Evolutionary conservation across 2,113 vertebrate species (phyloP).

Genomic region (Scomber scombrus): DNA sequence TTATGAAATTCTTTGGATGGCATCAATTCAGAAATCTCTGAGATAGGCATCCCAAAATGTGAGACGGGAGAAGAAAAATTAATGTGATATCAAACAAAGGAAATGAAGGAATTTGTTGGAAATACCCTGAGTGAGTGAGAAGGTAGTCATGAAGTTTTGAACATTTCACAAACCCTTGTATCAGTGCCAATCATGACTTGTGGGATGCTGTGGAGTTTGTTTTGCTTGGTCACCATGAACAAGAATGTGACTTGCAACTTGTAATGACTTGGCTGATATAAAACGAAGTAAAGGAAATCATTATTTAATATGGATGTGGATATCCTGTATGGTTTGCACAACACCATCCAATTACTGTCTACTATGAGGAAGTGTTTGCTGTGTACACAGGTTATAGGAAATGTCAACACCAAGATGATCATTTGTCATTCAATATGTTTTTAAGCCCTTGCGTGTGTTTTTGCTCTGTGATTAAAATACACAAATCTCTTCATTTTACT

Average conservation of each 20-base stretch:
- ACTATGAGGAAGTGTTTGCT: background rate
- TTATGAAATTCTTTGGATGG: no score
- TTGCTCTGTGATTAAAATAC: background rate
- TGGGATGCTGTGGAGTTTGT: background rate
- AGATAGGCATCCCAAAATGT: no score
- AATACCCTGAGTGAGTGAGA: no score
- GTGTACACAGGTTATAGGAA: background rate
- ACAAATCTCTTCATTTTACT: background rate
- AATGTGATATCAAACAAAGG: no score
- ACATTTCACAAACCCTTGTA: no score
- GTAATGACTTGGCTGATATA: background rate
- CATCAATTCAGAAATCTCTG: no score
- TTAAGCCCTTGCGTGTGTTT: background rate
- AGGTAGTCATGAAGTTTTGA: no score
- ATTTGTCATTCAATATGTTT: background rate
- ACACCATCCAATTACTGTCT: background rate
- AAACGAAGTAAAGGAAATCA: accelerated
- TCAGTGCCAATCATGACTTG: no score
- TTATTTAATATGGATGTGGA: background rate
- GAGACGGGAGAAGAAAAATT: no score
- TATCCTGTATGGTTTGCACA: background rate
- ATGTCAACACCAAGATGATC: background rate
- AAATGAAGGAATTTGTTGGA: no score
- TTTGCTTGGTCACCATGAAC: slow-evolving; percentile 26
- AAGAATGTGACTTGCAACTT: no score